phyloP scores from a whole-genome alignment of 2,888 invertebrate genomes.

The Drosophila picticornis region DNA sequence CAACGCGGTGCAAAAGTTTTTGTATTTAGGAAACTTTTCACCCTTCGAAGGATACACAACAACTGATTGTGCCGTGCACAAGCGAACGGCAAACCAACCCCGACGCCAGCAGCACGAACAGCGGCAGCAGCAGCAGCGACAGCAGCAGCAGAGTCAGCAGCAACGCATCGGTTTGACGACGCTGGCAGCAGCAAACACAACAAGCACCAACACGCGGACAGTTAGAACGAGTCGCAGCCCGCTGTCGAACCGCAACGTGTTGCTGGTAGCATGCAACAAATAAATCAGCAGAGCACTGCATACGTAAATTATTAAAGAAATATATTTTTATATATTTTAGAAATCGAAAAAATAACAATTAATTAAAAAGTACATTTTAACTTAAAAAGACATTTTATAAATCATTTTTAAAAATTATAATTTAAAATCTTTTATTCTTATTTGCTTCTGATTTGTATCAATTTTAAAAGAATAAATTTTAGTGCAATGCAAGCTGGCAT shows the following conservation, averaged over 20 bases:
- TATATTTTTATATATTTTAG: not conserved
- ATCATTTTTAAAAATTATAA: not conserved
- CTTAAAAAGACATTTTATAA: not conserved
- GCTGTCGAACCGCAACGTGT: constrained; percentile 40
- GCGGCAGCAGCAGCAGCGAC: constrained; percentile 36
- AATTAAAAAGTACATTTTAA: not conserved
- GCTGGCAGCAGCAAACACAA: constrained; percentile 40
- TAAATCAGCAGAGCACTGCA: not conserved
- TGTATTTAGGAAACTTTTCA: constrained; percentile 84
- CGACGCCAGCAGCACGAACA: constrained; percentile 54
- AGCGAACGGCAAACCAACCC: constrained; percentile 82
- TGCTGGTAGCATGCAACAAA: constrained; percentile 14
- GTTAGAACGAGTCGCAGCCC: not conserved
- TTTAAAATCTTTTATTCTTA: not conserved
- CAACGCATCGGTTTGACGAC: constrained; percentile 57
- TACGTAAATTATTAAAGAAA: not conserved
- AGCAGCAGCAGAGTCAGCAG: constrained; percentile 26
- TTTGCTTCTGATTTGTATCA: not conserved
- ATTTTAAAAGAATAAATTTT: not conserved
- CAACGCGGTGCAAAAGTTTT: constrained; percentile 83
- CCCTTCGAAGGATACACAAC: constrained; percentile 86
- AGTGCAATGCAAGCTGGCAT: not conserved
- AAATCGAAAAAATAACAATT: not conserved
- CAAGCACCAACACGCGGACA: constrained; percentile 11
- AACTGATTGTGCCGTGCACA: constrained; percentile 83